Evolutionary conservation across 2,888 invertebrate genomes (phyloP).

Genomic region (Chouioia cunea): DNA sequence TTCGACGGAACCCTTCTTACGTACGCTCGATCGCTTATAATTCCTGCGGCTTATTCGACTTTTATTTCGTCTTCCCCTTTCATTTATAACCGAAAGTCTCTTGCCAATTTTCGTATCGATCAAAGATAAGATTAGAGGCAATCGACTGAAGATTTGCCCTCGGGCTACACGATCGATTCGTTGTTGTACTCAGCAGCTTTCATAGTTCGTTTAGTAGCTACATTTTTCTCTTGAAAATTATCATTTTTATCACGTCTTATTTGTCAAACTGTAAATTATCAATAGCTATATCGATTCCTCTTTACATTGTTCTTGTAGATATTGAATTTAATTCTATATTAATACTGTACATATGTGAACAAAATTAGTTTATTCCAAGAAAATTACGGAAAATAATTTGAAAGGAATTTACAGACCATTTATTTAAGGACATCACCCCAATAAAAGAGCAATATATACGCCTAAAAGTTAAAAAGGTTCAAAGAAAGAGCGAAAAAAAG

Average conservation of each 20-base stretch:
- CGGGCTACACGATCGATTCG: too few species aligned
- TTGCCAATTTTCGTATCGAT: slow-evolving; percentile 31
- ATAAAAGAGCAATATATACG: slow-evolving; percentile 21
- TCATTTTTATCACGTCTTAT: too few species aligned
- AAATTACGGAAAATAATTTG: slow-evolving; percentile 4
- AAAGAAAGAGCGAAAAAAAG: not conserved
- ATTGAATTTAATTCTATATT: too few species aligned
- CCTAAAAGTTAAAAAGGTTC: slow-evolving; percentile 21
- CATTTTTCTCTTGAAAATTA: too few species aligned
- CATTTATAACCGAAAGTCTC: slow-evolving; percentile 14
- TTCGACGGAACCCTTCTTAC: not conserved
- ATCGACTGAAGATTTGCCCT: not conserved
- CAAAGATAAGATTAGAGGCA: slow-evolving; percentile 1
- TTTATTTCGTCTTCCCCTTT: slow-evolving; percentile 3
- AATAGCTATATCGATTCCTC: too few species aligned
- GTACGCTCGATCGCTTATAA: slow-evolving; percentile 21
- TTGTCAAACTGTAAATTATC: too few species aligned
- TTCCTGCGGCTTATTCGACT: slow-evolving; percentile 2
- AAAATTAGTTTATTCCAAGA: too few species aligned
- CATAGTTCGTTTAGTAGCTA: too few species aligned
- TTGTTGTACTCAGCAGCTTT: too few species aligned
- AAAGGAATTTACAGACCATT: slow-evolving; percentile 30
- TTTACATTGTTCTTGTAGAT: too few species aligned
- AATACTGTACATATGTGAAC: too few species aligned
- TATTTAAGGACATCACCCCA: not conserved